A percentile compares a stretch with the other conserved stretches of the same genome.
These are phyloP conservation scores for Syndactyla subalaris DNA, from an alignment of 2,797 vertebrate species.

Conservation along the genomic window DNA sequence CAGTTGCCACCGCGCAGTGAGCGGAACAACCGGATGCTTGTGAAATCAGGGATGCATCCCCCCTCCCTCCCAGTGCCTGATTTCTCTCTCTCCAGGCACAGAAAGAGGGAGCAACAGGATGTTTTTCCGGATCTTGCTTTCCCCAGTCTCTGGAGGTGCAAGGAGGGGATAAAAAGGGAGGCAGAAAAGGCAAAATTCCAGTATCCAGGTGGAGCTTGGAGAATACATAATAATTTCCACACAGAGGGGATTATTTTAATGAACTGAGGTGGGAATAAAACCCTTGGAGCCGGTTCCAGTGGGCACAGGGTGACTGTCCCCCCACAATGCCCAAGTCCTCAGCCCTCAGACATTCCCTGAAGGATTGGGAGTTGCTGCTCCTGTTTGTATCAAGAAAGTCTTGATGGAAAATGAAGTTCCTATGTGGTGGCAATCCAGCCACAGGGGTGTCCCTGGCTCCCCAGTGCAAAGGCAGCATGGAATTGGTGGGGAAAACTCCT, in stretches of 20 bases:
- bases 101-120: background rate
- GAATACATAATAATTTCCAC: accelerated
- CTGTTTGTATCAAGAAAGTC: background rate
- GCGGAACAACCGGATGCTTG: background rate
- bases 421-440: background rate
- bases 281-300: accelerated
- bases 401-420: background rate
- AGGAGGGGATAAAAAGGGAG: background rate
- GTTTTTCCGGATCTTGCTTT: background rate
- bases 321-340: background rate
- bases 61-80: background rate
- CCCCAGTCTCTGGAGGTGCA: accelerated
- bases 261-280: background rate
- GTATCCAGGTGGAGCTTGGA: background rate
- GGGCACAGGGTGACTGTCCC: background rate
- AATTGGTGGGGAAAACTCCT: background rate
- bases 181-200: background rate
- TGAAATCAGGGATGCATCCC: background rate
- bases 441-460: background rate
- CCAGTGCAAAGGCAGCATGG: background rate
- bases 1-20: background rate
- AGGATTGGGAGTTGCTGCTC: background rate
- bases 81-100: background rate
- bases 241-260: background rate
- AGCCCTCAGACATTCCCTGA: background rate